Percentiles rank a stretch among this genome's conserved stretches.
Conservation (phyloP, 2,888 invertebrate genomes). For the Lacanobia wlatinum region DNA sequence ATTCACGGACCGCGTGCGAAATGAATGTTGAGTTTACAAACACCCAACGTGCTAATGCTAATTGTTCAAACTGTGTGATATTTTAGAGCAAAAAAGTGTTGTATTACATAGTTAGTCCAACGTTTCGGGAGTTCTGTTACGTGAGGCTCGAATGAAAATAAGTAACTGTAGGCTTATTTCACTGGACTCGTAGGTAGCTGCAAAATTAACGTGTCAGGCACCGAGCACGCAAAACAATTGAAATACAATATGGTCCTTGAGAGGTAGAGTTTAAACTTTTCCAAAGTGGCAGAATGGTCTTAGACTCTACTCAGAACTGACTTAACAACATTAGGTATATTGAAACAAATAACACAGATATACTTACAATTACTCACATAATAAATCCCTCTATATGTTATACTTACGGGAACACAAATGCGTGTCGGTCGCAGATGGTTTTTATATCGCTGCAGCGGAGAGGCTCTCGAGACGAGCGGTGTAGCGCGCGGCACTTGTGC, state of each 20-base stretch:
- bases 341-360: no score
- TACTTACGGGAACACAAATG: slow-evolving; percentile 19
- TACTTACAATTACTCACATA: background rate
- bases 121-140: background rate
- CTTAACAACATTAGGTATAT: no score
- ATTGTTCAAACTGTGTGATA: background rate
- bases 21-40: slow-evolving; percentile 2
- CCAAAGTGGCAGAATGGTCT: no score
- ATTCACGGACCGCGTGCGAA: slow-evolving; percentile 8
- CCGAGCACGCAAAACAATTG: no score
- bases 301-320: no score
- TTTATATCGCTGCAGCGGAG: slow-evolving; percentile 19
- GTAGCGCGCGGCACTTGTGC: slow-evolving; percentile 32
- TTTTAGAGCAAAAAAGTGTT: background rate
- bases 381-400: background rate
- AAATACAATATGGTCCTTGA: no score
- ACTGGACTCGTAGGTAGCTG: background rate
- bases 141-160: background rate
- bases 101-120: no score
- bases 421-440: slow-evolving; percentile 42
- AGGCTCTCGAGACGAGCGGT: slow-evolving; percentile 33
- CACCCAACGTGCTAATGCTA: background rate
- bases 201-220: no score
- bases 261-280: no score
- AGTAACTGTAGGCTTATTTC: no score